These are phyloP conservation scores for Ashinkailepas kermadecensis DNA, from an alignment of 2,888 invertebrate genomes.

Conservation along the genomic window DNA sequence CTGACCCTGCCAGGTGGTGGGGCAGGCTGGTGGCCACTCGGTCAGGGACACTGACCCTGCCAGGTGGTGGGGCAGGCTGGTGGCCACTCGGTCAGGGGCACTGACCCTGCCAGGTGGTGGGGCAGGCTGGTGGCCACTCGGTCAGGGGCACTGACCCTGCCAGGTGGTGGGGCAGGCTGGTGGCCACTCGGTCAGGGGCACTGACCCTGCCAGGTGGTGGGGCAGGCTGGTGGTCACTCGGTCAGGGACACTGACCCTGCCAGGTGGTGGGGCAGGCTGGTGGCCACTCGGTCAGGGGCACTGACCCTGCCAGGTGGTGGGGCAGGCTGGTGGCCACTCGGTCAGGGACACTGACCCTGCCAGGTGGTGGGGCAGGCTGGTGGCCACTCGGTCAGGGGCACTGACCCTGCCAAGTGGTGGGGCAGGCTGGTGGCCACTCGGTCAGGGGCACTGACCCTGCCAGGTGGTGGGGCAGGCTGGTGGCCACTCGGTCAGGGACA, in stretches of 20 bases:
- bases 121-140: not conserved
- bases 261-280: not conserved
- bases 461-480: not conserved
- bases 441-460: not conserved
- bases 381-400: not conserved
- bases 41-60: not conserved
- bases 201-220: not conserved
- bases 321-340: not conserved
- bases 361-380: not conserved
- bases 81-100: not conserved
- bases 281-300: not conserved
- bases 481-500: not conserved
- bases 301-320: not conserved
- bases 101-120: not conserved
- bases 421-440: not conserved
- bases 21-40: not conserved
- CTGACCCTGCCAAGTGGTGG: not conserved
- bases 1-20: not conserved
- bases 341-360: not conserved
- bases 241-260: not conserved
- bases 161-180: not conserved
- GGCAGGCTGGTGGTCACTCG: not conserved
- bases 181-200: not conserved
- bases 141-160: not conserved
- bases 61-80: not conserved